phyloP scores from a whole-genome alignment of 2,113 vertebrate genomes.

The Pampusana beccarii region DNA sequence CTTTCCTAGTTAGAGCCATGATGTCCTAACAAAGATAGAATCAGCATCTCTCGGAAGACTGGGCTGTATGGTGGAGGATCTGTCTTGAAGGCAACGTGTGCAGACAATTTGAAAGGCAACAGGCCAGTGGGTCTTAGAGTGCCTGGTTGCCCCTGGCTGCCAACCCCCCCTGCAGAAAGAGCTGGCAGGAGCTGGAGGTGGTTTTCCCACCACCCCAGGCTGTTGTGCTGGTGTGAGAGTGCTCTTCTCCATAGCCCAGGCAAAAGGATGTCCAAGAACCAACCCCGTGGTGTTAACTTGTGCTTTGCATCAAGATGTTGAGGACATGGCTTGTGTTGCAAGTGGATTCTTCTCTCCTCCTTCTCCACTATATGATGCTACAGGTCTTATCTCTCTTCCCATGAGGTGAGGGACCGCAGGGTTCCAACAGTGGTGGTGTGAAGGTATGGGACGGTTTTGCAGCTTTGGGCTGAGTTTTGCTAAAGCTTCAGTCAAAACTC shows the following conservation, averaged over 20 bases:
- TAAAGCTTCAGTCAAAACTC: not conserved
- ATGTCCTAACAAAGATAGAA: not conserved
- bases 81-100: not conserved
- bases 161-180: not conserved
- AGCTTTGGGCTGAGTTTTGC: not conserved
- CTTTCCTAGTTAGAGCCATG: not conserved
- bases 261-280: not conserved
- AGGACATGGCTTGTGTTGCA: not conserved
- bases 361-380: not conserved
- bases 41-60: not conserved
- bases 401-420: fast-evolving
- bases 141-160: not conserved
- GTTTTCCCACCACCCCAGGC: not conserved
- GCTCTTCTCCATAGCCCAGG: not conserved
- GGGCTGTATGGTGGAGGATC: fast-evolving
- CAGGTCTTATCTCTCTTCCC: not conserved
- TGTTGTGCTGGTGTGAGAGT: not conserved
- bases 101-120: not conserved
- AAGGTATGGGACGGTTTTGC: not conserved
- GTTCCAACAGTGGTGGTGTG: not conserved
- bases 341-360: not conserved
- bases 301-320: not conserved
- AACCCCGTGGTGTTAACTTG: not conserved
- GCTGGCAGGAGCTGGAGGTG: not conserved
- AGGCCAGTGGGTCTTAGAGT: not conserved